Conservation (phyloP, 2,797 vertebrate genomes). For the Bradypodion pumilum region DNA sequence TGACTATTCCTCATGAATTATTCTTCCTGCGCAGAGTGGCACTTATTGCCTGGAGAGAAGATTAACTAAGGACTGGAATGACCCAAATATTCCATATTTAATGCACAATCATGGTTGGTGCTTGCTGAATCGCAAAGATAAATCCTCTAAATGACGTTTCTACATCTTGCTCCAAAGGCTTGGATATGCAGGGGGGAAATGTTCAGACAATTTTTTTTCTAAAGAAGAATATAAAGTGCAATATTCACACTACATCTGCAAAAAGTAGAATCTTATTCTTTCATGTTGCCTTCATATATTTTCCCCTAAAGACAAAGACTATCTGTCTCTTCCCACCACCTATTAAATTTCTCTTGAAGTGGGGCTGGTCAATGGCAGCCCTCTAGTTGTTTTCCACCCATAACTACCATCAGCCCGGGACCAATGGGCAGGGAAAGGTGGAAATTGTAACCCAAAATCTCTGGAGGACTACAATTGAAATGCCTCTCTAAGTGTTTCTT, state of each 20-base stretch:
- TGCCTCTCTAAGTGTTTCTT: not conserved
- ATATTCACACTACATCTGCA: not conserved
- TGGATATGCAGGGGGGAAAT: slow-evolving; percentile 25
- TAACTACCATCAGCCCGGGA: too few species aligned
- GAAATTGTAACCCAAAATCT: too few species aligned
- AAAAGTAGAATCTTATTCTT: not conserved
- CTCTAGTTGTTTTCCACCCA: too few species aligned
- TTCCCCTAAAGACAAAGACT: not conserved
- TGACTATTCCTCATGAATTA: slow-evolving; percentile 17
- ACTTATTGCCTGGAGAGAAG: slow-evolving; percentile 27
- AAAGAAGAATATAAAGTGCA: slow-evolving; percentile 29
- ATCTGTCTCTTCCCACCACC: not conserved
- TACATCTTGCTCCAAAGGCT: slow-evolving; percentile 17
- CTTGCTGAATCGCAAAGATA: slow-evolving; percentile 37
- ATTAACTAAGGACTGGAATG: slow-evolving; percentile 39
- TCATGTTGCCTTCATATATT: not conserved
- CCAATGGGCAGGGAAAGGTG: too few species aligned
- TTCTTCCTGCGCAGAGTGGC: slow-evolving; percentile 11
- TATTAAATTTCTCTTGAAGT: not conserved
- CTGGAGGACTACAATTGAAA: too few species aligned
- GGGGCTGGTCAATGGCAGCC: too few species aligned
- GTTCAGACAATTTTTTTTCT: not conserved
- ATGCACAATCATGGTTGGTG: slow-evolving; percentile 25
- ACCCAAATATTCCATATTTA: slow-evolving; percentile 35
- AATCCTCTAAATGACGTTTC: slow-evolving; percentile 36